Conservation (phyloP, 2,113 vertebrate species). For the Neogale vison region DNA sequence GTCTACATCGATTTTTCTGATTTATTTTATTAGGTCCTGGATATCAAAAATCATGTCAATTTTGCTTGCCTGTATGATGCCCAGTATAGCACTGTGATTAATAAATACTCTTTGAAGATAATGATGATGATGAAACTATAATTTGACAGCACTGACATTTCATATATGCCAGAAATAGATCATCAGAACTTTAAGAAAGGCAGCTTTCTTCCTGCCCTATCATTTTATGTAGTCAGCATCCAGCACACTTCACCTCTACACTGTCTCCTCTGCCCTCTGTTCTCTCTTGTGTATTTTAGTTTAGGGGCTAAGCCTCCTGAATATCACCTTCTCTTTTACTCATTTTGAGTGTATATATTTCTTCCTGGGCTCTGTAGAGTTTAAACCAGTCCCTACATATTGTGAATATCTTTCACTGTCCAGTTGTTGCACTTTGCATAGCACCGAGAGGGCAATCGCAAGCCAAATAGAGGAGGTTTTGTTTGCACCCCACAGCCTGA, state of each 20-base stretch:
- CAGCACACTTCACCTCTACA: neutral
- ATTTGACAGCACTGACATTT: neutral
- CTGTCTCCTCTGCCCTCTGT: neutral
- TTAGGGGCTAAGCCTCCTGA: neutral
- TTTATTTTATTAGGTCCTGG: neutral
- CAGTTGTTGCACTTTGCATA: neutral
- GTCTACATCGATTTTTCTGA: neutral
- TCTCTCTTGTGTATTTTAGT: neutral
- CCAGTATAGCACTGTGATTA: neutral
- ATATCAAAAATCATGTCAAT: neutral
- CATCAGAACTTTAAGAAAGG: neutral
- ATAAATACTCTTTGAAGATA: neutral
- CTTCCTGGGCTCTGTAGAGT: neutral
- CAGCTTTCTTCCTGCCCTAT: neutral
- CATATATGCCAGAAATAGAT: neutral
- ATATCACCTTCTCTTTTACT: neutral
- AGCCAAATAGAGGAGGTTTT: neutral
- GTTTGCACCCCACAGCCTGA: neutral
- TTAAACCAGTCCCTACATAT: conserved; percentile 17
- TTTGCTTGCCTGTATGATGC: neutral
- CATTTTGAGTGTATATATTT: conserved; percentile 8
- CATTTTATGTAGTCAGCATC: neutral
- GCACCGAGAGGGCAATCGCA: neutral
- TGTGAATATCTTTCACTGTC: conserved; percentile 9
- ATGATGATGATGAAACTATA: neutral